Evolutionary conservation across 2,888 invertebrate species (phyloP).

Genomic region (Drosophila melanosoma): DNA sequence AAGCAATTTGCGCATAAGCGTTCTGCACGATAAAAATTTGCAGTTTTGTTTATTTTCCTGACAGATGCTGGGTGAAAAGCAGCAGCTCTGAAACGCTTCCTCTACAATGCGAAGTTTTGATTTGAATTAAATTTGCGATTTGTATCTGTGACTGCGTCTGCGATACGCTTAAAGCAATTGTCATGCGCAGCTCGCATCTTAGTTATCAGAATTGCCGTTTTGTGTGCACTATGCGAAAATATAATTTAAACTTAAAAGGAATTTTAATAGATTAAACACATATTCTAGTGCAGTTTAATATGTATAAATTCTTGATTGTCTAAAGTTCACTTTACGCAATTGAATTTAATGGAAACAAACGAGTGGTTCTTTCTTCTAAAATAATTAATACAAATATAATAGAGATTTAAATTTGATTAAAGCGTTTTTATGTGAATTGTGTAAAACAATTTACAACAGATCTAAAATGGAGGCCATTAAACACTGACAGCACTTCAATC

Average conservation of each 20-base stretch:
- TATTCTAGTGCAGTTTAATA: not conserved
- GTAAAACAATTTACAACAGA: slow-evolving; percentile 4
- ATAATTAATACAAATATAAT: not conserved
- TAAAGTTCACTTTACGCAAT: not conserved
- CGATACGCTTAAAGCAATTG: slow-evolving; percentile 50
- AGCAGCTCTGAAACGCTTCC: slow-evolving; percentile 46
- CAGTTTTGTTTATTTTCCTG: slow-evolving; percentile 82
- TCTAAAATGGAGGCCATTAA: slow-evolving; percentile 19
- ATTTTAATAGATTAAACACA: not conserved
- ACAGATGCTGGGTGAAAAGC: slow-evolving; percentile 66
- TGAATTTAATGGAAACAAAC: not conserved
- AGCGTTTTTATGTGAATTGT: not conserved
- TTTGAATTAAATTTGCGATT: slow-evolving; percentile 70
- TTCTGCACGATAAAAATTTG: slow-evolving; percentile 78
- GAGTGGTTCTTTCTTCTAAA: not conserved
- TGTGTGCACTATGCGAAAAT: not conserved
- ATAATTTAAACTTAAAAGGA: not conserved
- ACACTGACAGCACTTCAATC: slow-evolving; percentile 22
- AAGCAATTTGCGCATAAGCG: slow-evolving; percentile 82
- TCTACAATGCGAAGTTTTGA: slow-evolving; percentile 46
- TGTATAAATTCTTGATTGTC: not conserved
- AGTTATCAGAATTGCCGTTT: slow-evolving; percentile 1
- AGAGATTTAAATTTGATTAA: not conserved
- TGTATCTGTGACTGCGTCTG: slow-evolving; percentile 43
- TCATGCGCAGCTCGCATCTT: slow-evolving; percentile 14